A percentile compares a stretch with the other conserved stretches of the same genome.
phyloP scores from a whole-genome alignment of 1,140 invertebrate genomes.

The Macrobrachium nipponense region DNA sequence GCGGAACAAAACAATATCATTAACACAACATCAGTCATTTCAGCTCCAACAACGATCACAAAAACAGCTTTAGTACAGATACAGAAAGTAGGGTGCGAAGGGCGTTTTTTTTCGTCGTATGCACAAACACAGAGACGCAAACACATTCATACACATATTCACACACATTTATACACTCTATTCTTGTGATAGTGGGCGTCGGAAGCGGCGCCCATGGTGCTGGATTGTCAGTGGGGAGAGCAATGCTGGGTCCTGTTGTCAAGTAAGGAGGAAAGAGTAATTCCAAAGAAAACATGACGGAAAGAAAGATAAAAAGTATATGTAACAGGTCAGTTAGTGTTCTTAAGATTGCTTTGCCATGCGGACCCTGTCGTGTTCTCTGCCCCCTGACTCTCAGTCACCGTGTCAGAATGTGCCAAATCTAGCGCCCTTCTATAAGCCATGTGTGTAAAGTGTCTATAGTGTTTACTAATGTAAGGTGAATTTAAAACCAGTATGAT shows the following conservation, averaged over 20 bases:
- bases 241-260: not conserved
- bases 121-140: not conserved
- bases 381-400: not conserved
- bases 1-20: too few species aligned
- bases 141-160: too few species aligned
- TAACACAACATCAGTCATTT: too few species aligned
- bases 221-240: conserved; percentile 38
- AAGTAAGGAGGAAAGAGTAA: too few species aligned
- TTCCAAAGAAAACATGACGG: too few species aligned
- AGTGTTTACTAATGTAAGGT: conserved; percentile 56
- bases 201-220: conserved; percentile 42
- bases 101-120: conserved; percentile 40
- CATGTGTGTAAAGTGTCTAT: conserved; percentile 55
- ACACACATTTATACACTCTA: too few species aligned
- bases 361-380: conserved; percentile 24
- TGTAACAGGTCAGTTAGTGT: too few species aligned
- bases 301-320: too few species aligned
- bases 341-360: not conserved
- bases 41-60: too few species aligned
- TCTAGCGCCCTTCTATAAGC: conserved; percentile 45
- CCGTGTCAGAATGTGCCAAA: conserved; percentile 54
- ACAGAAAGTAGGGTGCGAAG: conserved; percentile 43
- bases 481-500: conserved; percentile 29
- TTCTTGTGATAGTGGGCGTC: conserved; percentile 58
- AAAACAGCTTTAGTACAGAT: not conserved